Conservation (phyloP, 2,113 vertebrate species). For the Salminus brasiliensis region DNA sequence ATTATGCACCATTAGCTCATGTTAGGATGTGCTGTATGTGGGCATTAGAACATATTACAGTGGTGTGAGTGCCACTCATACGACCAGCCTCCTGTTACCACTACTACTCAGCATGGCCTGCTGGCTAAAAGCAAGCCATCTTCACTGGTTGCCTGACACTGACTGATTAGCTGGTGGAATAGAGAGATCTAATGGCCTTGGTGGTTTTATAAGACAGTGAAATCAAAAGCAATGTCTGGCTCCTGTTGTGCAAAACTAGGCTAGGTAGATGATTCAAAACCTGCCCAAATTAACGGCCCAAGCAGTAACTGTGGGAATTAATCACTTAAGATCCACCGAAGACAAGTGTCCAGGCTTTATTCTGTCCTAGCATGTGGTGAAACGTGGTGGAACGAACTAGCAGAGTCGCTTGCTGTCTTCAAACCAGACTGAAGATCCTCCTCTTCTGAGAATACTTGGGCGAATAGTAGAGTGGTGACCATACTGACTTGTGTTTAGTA, state of each 20-base stretch:
- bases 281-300: neutral
- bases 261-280: neutral
- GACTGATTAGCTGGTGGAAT: conserved; percentile 23
- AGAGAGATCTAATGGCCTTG: conserved; percentile 28
- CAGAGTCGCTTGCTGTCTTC: too few relatives aligned
- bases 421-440: too few relatives aligned
- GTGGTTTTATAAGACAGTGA: neutral
- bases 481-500: too few relatives aligned
- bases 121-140: conserved; percentile 32
- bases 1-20: conserved; percentile 45
- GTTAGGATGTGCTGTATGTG: conserved; percentile 27
- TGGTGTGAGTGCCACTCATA: neutral
- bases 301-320: neutral
- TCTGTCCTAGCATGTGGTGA: too few relatives aligned
- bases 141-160: conserved; percentile 17
- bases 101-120: conserved; percentile 29
- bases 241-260: neutral
- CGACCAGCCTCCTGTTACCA: conserved; percentile 28
- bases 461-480: too few relatives aligned
- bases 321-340: too few relatives aligned
- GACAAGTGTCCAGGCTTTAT: too few relatives aligned
- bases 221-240: neutral
- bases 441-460: too few relatives aligned
- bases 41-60: conserved; percentile 45
- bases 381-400: too few relatives aligned